Base-by-base conservation (phyloP, 2,888 invertebrate genomes). In the Odontomyia ornata region DNA sequence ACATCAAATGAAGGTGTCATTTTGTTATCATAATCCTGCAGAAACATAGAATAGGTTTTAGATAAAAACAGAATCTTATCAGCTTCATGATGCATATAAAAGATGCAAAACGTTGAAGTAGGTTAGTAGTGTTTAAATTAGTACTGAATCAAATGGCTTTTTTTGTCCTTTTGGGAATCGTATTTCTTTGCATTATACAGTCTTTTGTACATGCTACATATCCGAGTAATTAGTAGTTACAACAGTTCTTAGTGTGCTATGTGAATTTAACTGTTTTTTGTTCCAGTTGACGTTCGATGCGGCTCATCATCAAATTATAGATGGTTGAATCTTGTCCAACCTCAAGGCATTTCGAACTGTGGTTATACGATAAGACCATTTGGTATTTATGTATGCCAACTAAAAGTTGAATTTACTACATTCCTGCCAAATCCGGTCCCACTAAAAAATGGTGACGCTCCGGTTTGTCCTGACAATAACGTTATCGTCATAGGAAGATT, bases 321-420 rank as follows among this genome's bases (percentile, higher is more conserved):
- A 69, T 69, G 69, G 69, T n/a, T 69, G 4, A 69, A 69, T 47
- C 47, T 69, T 1, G 69, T 69, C 23, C 52, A 18, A 52, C 46
- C 28, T 13, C 46, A 18, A 46, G 9, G 43, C 9, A 27, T 9
- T 23, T 13, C 21, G 5, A n/a, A 18, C 1, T 69, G 69, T 25
- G 15, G 13, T 3, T 69, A 69, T 25, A 25, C 18, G 9, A 69
- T 69, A 25, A 23, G 30, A 11, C 47, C 69, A 1, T 69, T 30
- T 25, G 23, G 25, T 15, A 13, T n/a, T 9, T 47, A 25, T 13
- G 69, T 47, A 21, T 69, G 69, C n/a, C 69, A 69, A 27, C 25
- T 69, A 5, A 46, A 11, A n/a, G 69, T 69, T 5, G 47, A 69
- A 15, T 69, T 69, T 46, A 1, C 47, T 1, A 69, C 69, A 7